These are phyloP conservation scores for Bombus soroeensis DNA, from an alignment of 1,140 invertebrate species.

Conservation along the genomic window DNA sequence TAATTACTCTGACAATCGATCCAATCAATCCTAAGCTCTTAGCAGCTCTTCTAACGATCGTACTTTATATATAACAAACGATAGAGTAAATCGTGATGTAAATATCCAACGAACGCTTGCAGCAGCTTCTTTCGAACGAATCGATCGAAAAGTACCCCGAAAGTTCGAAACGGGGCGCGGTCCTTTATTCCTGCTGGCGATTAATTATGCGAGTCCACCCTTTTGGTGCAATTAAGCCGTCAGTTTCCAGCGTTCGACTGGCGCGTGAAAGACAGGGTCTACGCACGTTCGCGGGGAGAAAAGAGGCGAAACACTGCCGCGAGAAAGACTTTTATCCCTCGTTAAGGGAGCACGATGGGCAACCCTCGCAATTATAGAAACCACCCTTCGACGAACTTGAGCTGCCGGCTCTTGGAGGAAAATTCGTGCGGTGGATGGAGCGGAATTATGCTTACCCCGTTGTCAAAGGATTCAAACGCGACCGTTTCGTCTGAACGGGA, in stretches of 20 bases:
- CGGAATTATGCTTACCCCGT: constrained; percentile 9
- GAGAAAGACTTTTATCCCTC: constrained; percentile 64
- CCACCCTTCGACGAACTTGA: constrained; percentile 60
- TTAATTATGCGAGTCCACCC: constrained; percentile 67
- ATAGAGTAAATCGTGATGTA: no score
- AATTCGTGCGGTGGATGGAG: constrained; percentile 15
- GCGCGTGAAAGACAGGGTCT: constrained; percentile 70
- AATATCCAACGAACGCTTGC: background rate
- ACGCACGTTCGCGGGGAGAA: constrained; percentile 5
- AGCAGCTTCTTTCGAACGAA: constrained; percentile 1
- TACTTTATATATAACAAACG: no score
- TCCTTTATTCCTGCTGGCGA: constrained; percentile 59
- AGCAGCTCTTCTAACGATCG: no score
- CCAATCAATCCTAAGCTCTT: no score
- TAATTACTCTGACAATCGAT: no score
- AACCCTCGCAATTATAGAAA: constrained; percentile 70
- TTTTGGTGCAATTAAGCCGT: constrained; percentile 68
- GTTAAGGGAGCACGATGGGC: constrained; percentile 53
- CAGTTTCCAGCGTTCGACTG: constrained; percentile 36
- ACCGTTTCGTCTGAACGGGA: background rate
- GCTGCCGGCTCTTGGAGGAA: constrained; percentile 23
- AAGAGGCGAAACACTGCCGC: constrained; percentile 47
- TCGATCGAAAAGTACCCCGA: constrained; percentile 33
- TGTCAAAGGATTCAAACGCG: constrained; percentile 32
- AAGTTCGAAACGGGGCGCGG: constrained; percentile 12